Conservation (phyloP, 1,140 invertebrate genomes). For the Drosophila lacteicornis region DNA sequence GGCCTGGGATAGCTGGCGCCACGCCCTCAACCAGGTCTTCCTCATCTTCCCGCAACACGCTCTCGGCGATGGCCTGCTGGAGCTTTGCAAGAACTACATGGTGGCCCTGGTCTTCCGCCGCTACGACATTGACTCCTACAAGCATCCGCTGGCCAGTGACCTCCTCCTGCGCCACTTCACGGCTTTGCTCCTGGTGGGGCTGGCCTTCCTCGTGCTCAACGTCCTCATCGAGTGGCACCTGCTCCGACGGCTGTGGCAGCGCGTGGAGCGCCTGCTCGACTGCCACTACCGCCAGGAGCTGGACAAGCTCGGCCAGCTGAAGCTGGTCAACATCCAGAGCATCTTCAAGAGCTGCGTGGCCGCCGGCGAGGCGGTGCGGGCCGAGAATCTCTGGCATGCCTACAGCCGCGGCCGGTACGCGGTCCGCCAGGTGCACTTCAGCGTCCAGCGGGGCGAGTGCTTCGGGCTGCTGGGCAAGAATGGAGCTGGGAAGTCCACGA, state of each 20-base stretch:
- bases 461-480: conserved; percentile 92
- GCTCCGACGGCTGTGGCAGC: conserved; percentile 53
- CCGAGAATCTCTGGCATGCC: conserved; percentile 72
- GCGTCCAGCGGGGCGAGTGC: conserved; percentile 85
- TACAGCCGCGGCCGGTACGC: conserved; percentile 72
- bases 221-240: conserved; percentile 86
- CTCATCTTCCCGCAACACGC: conserved; percentile 88
- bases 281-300: conserved; percentile 53
- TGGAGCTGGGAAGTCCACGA: conserved; percentile 91
- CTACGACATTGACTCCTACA: conserved; percentile 89
- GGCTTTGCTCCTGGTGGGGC: conserved; percentile 86
- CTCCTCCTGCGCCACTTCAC: conserved; percentile 86
- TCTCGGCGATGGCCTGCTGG: conserved; percentile 87
- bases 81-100: conserved; percentile 89
- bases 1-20: conserved; percentile 86
- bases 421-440: conserved; percentile 77
- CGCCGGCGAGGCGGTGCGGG: conserved; percentile 61
- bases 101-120: conserved; percentile 86
- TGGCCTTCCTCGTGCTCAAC: conserved; percentile 86
- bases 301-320: conserved; percentile 62
- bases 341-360: conserved; percentile 71
- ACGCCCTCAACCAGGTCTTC: conserved; percentile 87
- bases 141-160: conserved; percentile 86
- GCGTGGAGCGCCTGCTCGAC: conserved; percentile 42
- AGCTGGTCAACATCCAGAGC: conserved; percentile 61